Conservation (phyloP, 1,140 invertebrate species). For the Pectinophora gossypiella region DNA sequence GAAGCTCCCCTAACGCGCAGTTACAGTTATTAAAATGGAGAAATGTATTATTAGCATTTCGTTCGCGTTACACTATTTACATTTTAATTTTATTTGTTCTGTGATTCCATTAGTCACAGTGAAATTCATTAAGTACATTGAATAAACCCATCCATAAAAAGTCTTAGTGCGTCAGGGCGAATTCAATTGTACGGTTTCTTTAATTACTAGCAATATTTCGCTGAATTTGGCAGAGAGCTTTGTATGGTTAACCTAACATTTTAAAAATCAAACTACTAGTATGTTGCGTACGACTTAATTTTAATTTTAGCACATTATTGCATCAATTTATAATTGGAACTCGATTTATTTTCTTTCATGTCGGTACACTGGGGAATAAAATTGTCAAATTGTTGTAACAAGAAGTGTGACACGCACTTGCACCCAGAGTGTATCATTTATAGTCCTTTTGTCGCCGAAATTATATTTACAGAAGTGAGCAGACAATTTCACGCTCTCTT, state of each 20-base stretch:
- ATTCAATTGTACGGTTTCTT: too few relatives aligned
- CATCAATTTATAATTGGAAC: neutral
- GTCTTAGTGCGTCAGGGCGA: too few relatives aligned
- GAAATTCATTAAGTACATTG: too few relatives aligned
- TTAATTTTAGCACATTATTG: too few relatives aligned
- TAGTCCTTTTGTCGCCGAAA: constrained; percentile 73
- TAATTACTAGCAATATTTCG: too few relatives aligned
- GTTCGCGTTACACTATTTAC: constrained; percentile 68
- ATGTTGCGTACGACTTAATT: too few relatives aligned
- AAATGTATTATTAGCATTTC: constrained; percentile 75
- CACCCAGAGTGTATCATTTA: constrained; percentile 66
- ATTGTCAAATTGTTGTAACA: too few relatives aligned
- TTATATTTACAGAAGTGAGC: constrained; percentile 75
- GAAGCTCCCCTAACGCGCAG: constrained; percentile 60
- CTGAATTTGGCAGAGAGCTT: too few relatives aligned
- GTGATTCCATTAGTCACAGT: constrained; percentile 68
- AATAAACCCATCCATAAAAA: too few relatives aligned
- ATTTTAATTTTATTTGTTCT: constrained; percentile 74
- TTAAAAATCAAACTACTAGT: too few relatives aligned
- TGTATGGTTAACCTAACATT: too few relatives aligned
- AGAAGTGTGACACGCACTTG: constrained; percentile 35
- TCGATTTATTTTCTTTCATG: neutral
- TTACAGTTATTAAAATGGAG: constrained; percentile 75
- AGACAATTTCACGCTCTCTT: constrained; percentile 75
- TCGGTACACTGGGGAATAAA: too few relatives aligned